Evolutionary conservation across 2,888 invertebrate species (phyloP).

Genomic region (Sphecodes monilicornis): DNA sequence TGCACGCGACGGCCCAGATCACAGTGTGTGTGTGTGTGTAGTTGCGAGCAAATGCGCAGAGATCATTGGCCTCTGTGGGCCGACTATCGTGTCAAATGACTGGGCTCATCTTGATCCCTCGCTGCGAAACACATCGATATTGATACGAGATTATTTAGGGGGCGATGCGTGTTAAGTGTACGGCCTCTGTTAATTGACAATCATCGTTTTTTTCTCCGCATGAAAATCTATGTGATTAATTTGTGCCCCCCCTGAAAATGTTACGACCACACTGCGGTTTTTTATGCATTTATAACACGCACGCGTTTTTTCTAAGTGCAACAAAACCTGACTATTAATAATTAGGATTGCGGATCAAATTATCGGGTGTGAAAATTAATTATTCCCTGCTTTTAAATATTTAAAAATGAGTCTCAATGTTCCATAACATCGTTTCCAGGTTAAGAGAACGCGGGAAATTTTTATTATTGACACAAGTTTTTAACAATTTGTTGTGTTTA

Average conservation of each 20-base stretch:
- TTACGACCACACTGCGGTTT: neutral
- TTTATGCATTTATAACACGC: too few relatives aligned
- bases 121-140: slow-evolving; percentile 31
- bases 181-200: slow-evolving; percentile 1
- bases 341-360: too few relatives aligned
- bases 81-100: slow-evolving; percentile 31
- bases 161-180: slow-evolving; percentile 11
- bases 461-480: too few relatives aligned
- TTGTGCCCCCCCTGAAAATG: neutral
- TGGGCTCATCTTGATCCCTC: slow-evolving; percentile 40
- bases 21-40: neutral
- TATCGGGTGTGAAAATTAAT: too few relatives aligned
- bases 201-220: neutral
- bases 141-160: slow-evolving; percentile 20
- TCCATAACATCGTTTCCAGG: too few relatives aligned
- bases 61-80: slow-evolving; percentile 49
- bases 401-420: too few relatives aligned
- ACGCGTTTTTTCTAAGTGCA: too few relatives aligned
- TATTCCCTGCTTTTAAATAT: too few relatives aligned
- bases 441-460: too few relatives aligned
- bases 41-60: slow-evolving; percentile 14
- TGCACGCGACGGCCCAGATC: neutral
- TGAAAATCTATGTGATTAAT: neutral
- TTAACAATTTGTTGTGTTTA: too few relatives aligned
- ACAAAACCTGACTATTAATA: too few relatives aligned